Conservation (phyloP, 1,140 invertebrate genomes). For the Pseudomyrmex dendroicus region DNA sequence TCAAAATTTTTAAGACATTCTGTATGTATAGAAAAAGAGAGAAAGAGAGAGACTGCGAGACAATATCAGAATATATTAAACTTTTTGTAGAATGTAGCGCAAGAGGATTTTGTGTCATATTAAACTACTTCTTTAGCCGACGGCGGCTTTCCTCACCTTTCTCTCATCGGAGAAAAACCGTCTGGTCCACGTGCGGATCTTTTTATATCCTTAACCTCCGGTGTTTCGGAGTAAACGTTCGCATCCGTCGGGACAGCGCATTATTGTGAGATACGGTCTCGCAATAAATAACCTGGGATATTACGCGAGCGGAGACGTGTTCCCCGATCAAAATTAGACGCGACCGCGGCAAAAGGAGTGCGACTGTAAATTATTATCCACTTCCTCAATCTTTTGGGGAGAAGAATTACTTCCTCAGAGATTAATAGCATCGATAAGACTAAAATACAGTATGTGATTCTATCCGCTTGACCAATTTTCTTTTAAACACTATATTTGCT, state of each 20-base stretch:
- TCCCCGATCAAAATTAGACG: constrained; percentile 5
- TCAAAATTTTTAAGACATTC: too few species aligned
- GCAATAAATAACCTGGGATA: constrained; percentile 47
- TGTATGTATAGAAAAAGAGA: too few species aligned
- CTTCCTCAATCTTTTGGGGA: too few species aligned
- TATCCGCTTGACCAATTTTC: not conserved
- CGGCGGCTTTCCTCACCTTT: constrained; percentile 26
- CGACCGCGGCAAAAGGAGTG: not conserved
- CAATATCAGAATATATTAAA: constrained; percentile 71
- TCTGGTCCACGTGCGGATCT: constrained; percentile 45
- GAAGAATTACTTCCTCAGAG: not conserved
- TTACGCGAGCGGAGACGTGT: constrained; percentile 17
- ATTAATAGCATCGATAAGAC: constrained; percentile 14
- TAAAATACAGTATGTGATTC: not conserved
- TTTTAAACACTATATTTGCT: not conserved
- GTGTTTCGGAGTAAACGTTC: constrained; percentile 1
- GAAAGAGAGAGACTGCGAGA: too few species aligned
- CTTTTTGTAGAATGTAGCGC: constrained; percentile 74
- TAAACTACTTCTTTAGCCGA: constrained; percentile 68
- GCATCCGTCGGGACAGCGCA: not conserved
- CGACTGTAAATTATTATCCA: constrained; percentile 15
- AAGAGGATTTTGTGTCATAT: constrained; percentile 75
- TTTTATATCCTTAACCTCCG: constrained; percentile 6
- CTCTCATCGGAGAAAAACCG: not conserved
- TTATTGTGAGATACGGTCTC: constrained; percentile 6